Conservation (phyloP, 2,888 invertebrate genomes). For the Drosophila anomelani region DNA sequence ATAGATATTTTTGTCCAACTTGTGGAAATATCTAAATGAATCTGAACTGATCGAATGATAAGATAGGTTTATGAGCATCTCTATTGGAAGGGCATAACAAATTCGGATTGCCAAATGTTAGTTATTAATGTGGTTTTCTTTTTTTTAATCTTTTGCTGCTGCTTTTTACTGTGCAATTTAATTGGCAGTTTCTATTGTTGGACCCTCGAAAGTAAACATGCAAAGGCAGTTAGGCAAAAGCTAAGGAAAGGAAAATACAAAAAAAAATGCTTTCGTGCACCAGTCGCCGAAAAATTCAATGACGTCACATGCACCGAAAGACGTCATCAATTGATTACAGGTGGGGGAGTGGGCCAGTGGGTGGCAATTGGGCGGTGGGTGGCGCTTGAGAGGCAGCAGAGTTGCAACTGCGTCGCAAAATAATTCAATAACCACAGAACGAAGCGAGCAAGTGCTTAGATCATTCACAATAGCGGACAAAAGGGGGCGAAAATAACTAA, state of each 20-base stretch:
- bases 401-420: conserved; percentile 56
- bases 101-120: not conserved
- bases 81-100: not conserved
- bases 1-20: no score
- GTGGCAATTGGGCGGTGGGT: conserved; percentile 6
- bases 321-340: conserved; percentile 71
- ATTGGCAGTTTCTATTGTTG: conserved; percentile 73
- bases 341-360: conserved; percentile 60
- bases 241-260: conserved; percentile 42
- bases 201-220: conserved; percentile 56
- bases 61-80: not conserved
- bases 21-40: not conserved
- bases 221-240: conserved; percentile 51
- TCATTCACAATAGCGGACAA: conserved; percentile 67
- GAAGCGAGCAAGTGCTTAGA: conserved; percentile 74
- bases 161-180: conserved; percentile 66
- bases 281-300: conserved; percentile 44
- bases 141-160: conserved; percentile 12
- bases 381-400: conserved; percentile 35
- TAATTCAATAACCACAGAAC: conserved; percentile 40
- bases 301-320: conserved; percentile 59
- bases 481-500: conserved; percentile 28
- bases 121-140: conserved; percentile 2
- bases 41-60: not conserved
- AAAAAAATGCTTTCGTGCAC: conserved; percentile 54